Evolutionary conservation across 2,888 invertebrate genomes (phyloP), one percentile per base, ranked within the genome.

Genomic region (Drosophila gaucha): DNA sequence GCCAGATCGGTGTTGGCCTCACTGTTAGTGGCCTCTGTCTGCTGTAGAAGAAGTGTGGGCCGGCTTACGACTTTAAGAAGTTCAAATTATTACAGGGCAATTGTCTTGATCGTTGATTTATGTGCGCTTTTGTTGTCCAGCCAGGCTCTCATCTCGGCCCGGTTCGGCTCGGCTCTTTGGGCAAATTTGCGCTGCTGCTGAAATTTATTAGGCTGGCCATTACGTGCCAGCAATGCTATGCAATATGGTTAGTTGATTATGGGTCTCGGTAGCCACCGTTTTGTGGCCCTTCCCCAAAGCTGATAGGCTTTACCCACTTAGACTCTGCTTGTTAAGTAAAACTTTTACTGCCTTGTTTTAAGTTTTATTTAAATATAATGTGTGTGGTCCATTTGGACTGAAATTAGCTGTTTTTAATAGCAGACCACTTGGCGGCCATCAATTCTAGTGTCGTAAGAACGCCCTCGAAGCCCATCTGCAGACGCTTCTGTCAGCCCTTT

Each of bases 21-120:
- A 14, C 26, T 35, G 31, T 49, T 56, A 49, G 28, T 26, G n/a
- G 12, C 41, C 8, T 57, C 74, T 33, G 60, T 20, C 47, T 10
- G 38, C 28, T 26, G 49, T 54, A 55, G 57, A 67, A 44, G 59
- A 73, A 46, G 72, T 78, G 78, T 80, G 78, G 86, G 85, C 78
- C 68, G 86, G 73, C 73, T 58, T 66, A 67, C 85, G 74, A 78
- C 86, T 78, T 83, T 82, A 85, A 77, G 72, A 86, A 86, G 77
- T 88, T 83, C 65, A 88, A 88, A 84, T 84, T 84, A 84, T 84
- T 86, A 86, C 80, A 74, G 83, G 75, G 82, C 82, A 86, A 82
- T 87, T 82, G 87, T 87, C 85, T 82, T 78, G 82, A 86, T 82
- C 87, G 82, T 58, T 82, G 87, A 82, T 82, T 82, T 82, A 82